Evolutionary conservation across 2,888 invertebrate genomes (phyloP).

Genomic region (Cephalotes varians): DNA sequence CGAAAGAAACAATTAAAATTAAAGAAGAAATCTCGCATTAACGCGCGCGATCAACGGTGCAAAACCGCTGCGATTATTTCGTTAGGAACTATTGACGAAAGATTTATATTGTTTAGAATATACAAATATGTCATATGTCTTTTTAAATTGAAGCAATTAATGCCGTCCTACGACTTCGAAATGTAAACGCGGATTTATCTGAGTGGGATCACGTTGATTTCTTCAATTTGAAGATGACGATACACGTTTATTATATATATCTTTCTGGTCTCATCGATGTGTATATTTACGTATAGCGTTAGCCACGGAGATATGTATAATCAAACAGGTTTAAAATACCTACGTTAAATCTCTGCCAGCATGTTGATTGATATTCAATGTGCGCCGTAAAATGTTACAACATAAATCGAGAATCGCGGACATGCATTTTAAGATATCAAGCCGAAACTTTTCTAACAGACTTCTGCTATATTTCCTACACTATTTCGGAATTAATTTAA

Average conservation of each 20-base stretch:
- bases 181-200: neutral
- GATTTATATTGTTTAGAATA: slow-evolving; percentile 24
- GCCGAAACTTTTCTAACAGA: slow-evolving; percentile 26
- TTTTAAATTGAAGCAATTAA: neutral
- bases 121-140: neutral
- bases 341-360: slow-evolving; percentile 37
- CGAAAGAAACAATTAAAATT: neutral
- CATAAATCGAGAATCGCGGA: slow-evolving; percentile 3
- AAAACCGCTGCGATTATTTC: neutral
- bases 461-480: slow-evolving; percentile 30
- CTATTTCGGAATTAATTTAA: slow-evolving; percentile 1
- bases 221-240: slow-evolving; percentile 4
- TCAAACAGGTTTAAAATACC: slow-evolving; percentile 19
- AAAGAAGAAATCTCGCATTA: slow-evolving; percentile 13
- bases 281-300: slow-evolving; percentile 32
- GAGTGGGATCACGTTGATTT: neutral
- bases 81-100: neutral
- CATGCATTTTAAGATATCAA: slow-evolving; percentile 2
- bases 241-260: slow-evolving; percentile 16
- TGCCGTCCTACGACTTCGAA: neutral
- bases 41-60: neutral
- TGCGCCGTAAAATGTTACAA: slow-evolving; percentile 31
- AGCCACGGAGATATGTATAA: slow-evolving; percentile 27
- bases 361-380: slow-evolving; percentile 23
- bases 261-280: slow-evolving; percentile 32